phyloP scores from a whole-genome alignment of 2,113 vertebrate genomes.

The Diadophis punctatus region DNA sequence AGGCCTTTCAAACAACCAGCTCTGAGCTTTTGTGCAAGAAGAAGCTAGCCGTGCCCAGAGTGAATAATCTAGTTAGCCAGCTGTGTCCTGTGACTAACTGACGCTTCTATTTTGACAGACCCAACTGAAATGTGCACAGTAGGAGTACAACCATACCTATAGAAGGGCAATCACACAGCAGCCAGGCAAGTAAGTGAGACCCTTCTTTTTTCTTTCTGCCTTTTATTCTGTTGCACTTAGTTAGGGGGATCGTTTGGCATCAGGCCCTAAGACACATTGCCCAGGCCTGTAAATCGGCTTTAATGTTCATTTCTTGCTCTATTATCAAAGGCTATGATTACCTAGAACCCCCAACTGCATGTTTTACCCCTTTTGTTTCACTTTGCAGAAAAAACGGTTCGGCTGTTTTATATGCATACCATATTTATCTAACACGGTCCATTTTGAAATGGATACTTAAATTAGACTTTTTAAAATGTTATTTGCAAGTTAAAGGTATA shows the following conservation, averaged over 20 bases:
- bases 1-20: background rate
- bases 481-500: background rate
- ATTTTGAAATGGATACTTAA: background rate
- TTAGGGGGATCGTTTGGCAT: constrained; percentile 32
- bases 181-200: constrained; percentile 74
- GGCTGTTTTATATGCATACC: background rate
- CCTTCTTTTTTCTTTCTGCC: constrained; percentile 37
- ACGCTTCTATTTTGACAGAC: constrained; percentile 82
- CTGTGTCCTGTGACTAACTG: constrained; percentile 77
- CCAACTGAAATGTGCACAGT: constrained; percentile 78
- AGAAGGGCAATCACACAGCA: constrained; percentile 73
- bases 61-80: constrained; percentile 70
- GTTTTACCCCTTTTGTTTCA: constrained; percentile 15
- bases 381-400: constrained; percentile 18
- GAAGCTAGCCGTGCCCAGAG: constrained; percentile 29
- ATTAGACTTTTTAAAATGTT: background rate
- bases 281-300: constrained; percentile 40
- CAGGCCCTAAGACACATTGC: constrained; percentile 20
- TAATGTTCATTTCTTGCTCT: constrained; percentile 52
- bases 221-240: background rate
- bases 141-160: constrained; percentile 85
- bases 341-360: background rate
- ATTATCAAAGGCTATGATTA: constrained; percentile 40
- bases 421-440: background rate
- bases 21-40: background rate